Percentiles rank a stretch among this genome's conserved stretches.
phyloP scores from a whole-genome alignment of 2,797 vertebrate genomes.

The Australoheros facetus region DNA sequence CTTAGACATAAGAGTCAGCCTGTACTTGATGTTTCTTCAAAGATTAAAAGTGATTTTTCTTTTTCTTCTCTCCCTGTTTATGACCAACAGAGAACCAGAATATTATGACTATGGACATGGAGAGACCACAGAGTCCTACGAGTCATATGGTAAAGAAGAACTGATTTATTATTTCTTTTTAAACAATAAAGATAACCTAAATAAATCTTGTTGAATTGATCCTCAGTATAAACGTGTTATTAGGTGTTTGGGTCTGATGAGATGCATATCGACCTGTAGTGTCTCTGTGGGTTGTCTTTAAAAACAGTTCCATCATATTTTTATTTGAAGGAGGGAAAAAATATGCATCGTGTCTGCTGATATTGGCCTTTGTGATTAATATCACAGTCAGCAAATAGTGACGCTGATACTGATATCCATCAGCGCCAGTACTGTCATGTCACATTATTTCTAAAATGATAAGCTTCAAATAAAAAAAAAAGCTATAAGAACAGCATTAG shows the following conservation, averaged over 20 bases:
- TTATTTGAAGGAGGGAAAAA: neutral
- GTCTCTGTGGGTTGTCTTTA: neutral
- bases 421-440: neutral
- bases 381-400: neutral
- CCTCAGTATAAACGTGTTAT: neutral
- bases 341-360: neutral
- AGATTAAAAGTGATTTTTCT: conserved; percentile 39
- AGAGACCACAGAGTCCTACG: conserved; percentile 93
- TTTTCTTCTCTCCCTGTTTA: conserved; percentile 20
- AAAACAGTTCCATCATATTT: neutral
- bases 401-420: neutral
- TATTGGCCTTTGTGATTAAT: neutral
- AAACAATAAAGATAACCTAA: neutral
- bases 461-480: too few relatives aligned
- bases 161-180: neutral
- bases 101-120: conserved; percentile 99
- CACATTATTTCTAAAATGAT: too few relatives aligned
- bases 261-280: neutral
- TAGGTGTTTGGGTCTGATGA: neutral
- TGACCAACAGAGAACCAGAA: conserved; percentile 89
- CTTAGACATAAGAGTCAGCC: conserved; percentile 37
- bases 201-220: neutral
- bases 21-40: conserved; percentile 43
- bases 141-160: conserved; percentile 89
- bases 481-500: neutral